phyloP scores from a whole-genome alignment of 2,113 vertebrate species.

The Chrysochloris asiatica region DNA sequence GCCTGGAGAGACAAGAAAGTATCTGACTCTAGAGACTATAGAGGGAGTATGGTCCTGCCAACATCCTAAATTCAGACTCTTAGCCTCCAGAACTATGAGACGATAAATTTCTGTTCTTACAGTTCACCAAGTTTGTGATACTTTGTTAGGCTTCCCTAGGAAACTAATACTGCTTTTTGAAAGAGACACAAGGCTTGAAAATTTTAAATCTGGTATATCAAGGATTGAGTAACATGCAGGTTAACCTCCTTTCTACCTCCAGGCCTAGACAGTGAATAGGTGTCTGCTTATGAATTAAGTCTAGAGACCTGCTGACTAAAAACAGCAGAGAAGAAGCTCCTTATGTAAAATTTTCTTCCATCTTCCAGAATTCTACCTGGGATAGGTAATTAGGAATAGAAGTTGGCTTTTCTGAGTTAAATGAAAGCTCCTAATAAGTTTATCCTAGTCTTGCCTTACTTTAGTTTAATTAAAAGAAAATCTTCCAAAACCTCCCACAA shows the following conservation, averaged over 20 bases:
- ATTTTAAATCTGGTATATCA: not conserved
- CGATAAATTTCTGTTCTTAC: not conserved
- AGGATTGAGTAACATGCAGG: not conserved
- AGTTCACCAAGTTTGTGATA: not conserved
- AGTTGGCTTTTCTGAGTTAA: not conserved
- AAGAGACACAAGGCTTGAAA: not conserved
- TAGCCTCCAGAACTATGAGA: not conserved
- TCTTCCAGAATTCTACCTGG: not conserved
- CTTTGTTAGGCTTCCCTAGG: not conserved
- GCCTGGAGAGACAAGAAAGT: not conserved
- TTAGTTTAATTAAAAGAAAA: not conserved
- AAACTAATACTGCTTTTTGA: not conserved
- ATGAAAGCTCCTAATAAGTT: not conserved
- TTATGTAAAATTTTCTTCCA: not conserved
- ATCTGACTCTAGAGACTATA: not conserved
- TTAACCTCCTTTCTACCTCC: not conserved
- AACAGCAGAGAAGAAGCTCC: not conserved
- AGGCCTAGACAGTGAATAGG: not conserved
- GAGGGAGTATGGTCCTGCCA: not conserved
- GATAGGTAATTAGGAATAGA: not conserved
- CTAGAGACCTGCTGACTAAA: not conserved
- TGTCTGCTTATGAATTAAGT: not conserved
- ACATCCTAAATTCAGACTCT: not conserved
- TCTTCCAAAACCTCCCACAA: not conserved
- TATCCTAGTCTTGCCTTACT: conserved; percentile 18